Base-by-base conservation (phyloP, 2,888 invertebrate species). In the Ctenicera cuprea region DNA sequence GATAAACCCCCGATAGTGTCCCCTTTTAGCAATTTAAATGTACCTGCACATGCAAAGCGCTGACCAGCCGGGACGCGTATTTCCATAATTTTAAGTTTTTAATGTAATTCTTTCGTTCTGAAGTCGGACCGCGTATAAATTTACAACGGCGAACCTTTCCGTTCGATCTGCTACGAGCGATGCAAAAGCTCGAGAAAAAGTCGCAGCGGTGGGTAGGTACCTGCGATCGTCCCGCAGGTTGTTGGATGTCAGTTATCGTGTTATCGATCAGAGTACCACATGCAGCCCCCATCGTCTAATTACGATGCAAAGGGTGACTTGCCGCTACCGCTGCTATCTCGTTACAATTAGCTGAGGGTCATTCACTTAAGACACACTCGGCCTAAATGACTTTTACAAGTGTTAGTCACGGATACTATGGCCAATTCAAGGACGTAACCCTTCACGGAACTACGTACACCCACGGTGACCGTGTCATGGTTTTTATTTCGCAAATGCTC, bases 11-110 rank as follows among this genome's bases (percentile, higher is more conserved):
- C 79, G 86, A 86, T 86, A 86, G 85, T 86, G 86, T 86, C 85
- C 85, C 85, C 85, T 86, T 87, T 87, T 87, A 86, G 87, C 87
- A 87, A 87, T 87, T 87, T 87, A 87, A 87, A 87, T 87, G 86
- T 84, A 83, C 84, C 82, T 83, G 84, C 84, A 83, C 86, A 87
- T 86, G 86, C 86, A 86, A 86, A 86, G 82, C 85, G 84, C 82
- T 83, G 82, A 73, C 77, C 76, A 77, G 75, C 62, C 79, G 65
- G 75, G 69, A 74, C 71, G 74, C 74, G 76, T 71, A 81, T 81
- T 81, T 81, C 81, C 81, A 81, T 81, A 81, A 80, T 81, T 81
- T 81, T 80, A 79, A 79, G 77, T 81, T 81, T 80, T 80, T 80
- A 80, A 81, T 80, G 79, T 77, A n/a, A 76, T 75, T 73, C 78